Evolutionary conservation across 2,888 invertebrate genomes (phyloP).

Genomic region (Globia sparganii): DNA sequence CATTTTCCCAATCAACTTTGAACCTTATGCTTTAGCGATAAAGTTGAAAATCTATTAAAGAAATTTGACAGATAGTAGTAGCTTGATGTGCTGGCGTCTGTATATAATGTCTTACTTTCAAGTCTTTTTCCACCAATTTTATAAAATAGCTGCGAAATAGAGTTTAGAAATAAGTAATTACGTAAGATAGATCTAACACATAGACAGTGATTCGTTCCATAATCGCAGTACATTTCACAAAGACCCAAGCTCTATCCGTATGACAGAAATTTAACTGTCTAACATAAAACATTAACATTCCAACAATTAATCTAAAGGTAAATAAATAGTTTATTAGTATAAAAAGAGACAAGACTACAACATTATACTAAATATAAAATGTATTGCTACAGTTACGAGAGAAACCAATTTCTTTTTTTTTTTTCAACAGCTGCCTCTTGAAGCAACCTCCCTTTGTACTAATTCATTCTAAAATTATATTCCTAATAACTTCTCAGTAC

Average conservation of each 20-base stretch:
- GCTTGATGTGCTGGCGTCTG: too few relatives aligned
- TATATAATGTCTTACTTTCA: slow-evolving; percentile 57
- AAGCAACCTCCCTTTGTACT: slow-evolving; percentile 82
- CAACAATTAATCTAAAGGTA: slow-evolving; percentile 82
- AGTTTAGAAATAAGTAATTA: slow-evolving; percentile 27
- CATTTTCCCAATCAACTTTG: too few relatives aligned
- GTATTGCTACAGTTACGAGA: slow-evolving; percentile 80
- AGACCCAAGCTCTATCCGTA: slow-evolving; percentile 52
- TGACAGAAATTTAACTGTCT: slow-evolving; percentile 70
- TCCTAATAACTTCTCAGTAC: slow-evolving; percentile 68
- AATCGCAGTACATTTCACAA: slow-evolving; percentile 64
- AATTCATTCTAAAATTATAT: slow-evolving; percentile 74
- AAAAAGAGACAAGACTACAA: slow-evolving; percentile 78
- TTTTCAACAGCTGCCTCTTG: slow-evolving; percentile 71
- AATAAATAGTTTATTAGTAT: slow-evolving; percentile 79
- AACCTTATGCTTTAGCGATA: too few relatives aligned
- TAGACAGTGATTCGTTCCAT: slow-evolving; percentile 39
- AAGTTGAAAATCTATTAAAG: too few relatives aligned
- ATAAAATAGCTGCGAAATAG: slow-evolving; percentile 39
- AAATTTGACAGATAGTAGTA: too few relatives aligned
- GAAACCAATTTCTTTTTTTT: slow-evolving; percentile 78
- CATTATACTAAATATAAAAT: slow-evolving; percentile 79
- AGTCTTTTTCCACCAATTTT: slow-evolving; percentile 46
- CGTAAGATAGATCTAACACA: slow-evolving; percentile 33
- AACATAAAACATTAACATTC: slow-evolving; percentile 82